Percentiles rank a stretch among this genome's conserved stretches.
phyloP scores from a whole-genome alignment of 35 echinoderm and acorn worm genomes.

The Ophiothrix spiculata region DNA sequence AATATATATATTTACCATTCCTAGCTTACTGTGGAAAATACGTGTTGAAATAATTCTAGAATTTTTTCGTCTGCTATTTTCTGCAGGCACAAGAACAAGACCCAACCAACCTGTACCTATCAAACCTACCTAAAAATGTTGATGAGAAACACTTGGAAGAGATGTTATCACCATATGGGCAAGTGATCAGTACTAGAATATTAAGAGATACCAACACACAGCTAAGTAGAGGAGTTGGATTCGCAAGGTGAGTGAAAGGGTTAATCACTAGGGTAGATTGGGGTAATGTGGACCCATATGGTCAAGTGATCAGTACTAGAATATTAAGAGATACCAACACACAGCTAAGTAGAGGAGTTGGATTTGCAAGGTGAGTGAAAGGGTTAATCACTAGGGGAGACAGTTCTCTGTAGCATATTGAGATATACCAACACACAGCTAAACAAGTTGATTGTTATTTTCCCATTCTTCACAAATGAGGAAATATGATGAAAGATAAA shows the following conservation, averaged over 20 bases:
- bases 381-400: too few relatives aligned
- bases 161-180: conserved; percentile 83
- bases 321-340: conserved; percentile 94
- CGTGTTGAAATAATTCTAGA: too few relatives aligned
- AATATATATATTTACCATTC: too few relatives aligned
- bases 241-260: conserved; percentile 92
- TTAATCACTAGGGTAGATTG: too few relatives aligned
- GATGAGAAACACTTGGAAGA: conserved; percentile 89
- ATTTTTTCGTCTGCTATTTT: conserved; percentile 20
- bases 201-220: conserved; percentile 87
- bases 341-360: conserved; percentile 86
- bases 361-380: conserved; percentile 93
- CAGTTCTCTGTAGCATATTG: too few relatives aligned
- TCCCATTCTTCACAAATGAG: too few relatives aligned
- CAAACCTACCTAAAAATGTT: conserved; percentile 85
- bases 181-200: conserved; percentile 99
- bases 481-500: too few relatives aligned
- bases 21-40: too few relatives aligned
- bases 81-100: conserved; percentile 99
- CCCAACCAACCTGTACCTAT: conserved; percentile 93
- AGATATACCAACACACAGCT: too few relatives aligned
- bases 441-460: too few relatives aligned
- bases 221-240: conserved; percentile 91
- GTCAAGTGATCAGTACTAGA: conserved; percentile 98
- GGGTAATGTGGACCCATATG: too few relatives aligned